Evolutionary conservation across 2,888 invertebrate species (phyloP), one percentile per base, ranked within the genome.

Genomic region (Tribolium freemani): DNA sequence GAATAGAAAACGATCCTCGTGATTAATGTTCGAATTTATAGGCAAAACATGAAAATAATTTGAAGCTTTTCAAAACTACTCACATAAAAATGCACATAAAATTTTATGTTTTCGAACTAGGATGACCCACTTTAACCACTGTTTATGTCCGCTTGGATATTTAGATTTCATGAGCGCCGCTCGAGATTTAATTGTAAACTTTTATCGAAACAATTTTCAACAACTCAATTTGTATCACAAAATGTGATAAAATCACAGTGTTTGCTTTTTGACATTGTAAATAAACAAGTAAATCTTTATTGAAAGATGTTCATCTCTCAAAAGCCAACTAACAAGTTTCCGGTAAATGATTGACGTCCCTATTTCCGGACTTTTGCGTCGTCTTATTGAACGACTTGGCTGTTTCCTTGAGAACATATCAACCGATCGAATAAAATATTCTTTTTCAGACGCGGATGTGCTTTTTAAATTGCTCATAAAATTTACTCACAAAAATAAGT

Each of bases 1-100:
- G 26, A 38, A 30, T 54, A 46, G 5, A 53, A 45, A 45, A n/a
- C 31, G 38, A 50, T 48, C 31, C 0, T 16, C 10, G 26, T 67
- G 69, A 69, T 58, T 69, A 60, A 69, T 58, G 58, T 38, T 26
- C 38, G 13, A 69, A 38, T 69, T 69, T 69, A 69, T 69, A 30
- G 54, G 21, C 60, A 69, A 69, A 69, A 69, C 69, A 69, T 51
- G 60, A 54, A 61, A 50, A 69, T 69, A 60, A 69, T 51, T 21
- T 13, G 11, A 10, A 61, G 26, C 61, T 53, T 48, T 54, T 11
- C 53, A 45, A 61, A 69, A 69, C 46, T 61, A 46, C 61, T 10
- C 30, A 51, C 51, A 58, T 68, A 68, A 68, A 67, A 69, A 53
- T 53, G 13, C 16, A 48, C 48, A 70, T 70, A 70, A 70, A 70